phyloP scores from a whole-genome alignment of 2,888 invertebrate genomes.

The Chaitophorus viminalis region DNA sequence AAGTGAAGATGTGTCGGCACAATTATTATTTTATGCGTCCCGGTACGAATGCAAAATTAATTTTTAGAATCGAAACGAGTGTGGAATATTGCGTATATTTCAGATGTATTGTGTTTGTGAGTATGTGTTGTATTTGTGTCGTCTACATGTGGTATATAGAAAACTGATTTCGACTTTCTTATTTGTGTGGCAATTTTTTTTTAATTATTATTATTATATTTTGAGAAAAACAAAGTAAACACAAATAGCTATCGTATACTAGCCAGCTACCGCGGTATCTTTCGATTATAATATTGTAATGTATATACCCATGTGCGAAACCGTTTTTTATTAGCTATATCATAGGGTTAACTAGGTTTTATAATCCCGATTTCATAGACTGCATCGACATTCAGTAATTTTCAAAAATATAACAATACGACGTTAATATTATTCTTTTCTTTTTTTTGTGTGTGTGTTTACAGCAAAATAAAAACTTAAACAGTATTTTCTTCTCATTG shows the following conservation, averaged over 20 bases:
- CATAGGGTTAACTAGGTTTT: background rate
- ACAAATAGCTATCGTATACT: too few species aligned
- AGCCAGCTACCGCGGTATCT: too few species aligned
- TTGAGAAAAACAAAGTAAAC: background rate
- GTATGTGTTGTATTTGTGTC: too few species aligned
- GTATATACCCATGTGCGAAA: too few species aligned
- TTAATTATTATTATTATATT: background rate
- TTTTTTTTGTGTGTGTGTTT: background rate
- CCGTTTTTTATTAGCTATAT: background rate
- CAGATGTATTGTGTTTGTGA: too few species aligned
- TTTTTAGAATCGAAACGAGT: background rate
- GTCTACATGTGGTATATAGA: background rate
- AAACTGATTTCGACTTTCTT: conserved; percentile 1
- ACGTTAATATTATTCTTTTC: background rate
- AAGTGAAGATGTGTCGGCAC: conserved; percentile 31
- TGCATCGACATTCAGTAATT: background rate
- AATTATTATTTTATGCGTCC: conserved; percentile 13
- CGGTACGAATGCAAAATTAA: conserved; percentile 31
- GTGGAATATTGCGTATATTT: background rate
- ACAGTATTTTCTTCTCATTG: background rate
- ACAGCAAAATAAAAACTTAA: background rate
- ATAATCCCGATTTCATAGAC: background rate
- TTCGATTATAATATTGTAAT: too few species aligned
- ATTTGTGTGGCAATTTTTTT: background rate
- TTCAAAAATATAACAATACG: background rate